phyloP scores from a whole-genome alignment of 2,797 vertebrate species.

The Crenuchus spilurus region DNA sequence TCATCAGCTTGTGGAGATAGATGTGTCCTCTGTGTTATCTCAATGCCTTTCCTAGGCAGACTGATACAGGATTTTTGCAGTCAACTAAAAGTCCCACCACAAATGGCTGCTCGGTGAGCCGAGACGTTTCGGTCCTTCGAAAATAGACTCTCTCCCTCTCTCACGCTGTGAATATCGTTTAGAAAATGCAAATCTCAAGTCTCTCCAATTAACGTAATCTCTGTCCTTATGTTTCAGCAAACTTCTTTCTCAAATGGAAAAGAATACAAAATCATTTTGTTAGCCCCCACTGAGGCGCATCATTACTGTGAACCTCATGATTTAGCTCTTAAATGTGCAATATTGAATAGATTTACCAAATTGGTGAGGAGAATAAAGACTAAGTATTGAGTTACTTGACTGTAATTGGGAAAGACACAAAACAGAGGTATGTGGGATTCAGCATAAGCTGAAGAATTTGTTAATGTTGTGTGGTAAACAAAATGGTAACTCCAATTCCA shows the following conservation, averaged over 20 bases:
- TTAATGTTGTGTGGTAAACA: too few species aligned
- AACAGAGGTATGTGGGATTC: not conserved
- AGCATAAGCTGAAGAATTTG: too few species aligned
- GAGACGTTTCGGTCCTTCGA: not conserved
- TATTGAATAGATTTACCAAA: constrained; percentile 5
- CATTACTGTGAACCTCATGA: not conserved
- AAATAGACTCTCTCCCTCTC: constrained; percentile 9
- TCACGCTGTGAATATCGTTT: constrained; percentile 20
- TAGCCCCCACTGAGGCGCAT: not conserved
- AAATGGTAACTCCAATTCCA: too few species aligned
- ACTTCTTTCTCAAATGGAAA: not conserved
- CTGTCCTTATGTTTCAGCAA: constrained; percentile 9
- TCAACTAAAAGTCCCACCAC: not conserved
- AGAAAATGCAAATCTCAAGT: constrained; percentile 1
- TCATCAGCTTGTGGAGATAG: constrained; percentile 20
- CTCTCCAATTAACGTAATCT: constrained; percentile 27
- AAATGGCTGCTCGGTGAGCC: constrained; percentile 6
- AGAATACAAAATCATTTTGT: not conserved
- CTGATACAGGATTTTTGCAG: constrained; percentile 17
- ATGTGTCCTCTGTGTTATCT: constrained; percentile 11
- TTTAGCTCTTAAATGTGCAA: not conserved
- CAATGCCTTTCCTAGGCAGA: not conserved
- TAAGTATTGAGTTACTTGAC: too few species aligned
- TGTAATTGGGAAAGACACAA: too few species aligned
- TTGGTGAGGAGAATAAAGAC: too few species aligned